Evolutionary conservation across 2,888 invertebrate genomes (phyloP).

Genomic region (Caenorhabditis virilis): DNA sequence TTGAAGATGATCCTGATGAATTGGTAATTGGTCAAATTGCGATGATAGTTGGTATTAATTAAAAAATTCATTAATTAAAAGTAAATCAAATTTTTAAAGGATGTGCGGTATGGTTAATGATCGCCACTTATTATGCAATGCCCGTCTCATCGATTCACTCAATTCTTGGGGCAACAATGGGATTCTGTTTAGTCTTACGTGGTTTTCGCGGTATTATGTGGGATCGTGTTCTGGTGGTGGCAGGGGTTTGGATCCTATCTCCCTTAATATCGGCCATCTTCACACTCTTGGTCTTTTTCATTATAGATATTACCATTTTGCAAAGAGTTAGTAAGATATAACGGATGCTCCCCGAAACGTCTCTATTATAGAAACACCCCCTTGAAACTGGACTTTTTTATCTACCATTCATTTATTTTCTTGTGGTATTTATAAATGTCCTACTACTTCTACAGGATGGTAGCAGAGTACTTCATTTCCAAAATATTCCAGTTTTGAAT

Average conservation of each 20-base stretch:
- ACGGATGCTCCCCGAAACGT: not conserved
- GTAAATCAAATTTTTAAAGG: slow-evolving; percentile 18
- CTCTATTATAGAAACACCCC: slow-evolving; percentile 35
- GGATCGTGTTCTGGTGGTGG: slow-evolving; percentile 72
- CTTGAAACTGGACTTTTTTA: slow-evolving; percentile 76
- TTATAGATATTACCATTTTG: slow-evolving; percentile 73
- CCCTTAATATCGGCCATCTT: slow-evolving; percentile 88
- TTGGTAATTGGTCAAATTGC: slow-evolving; percentile 89
- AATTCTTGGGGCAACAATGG: slow-evolving; percentile 94
- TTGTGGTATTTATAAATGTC: slow-evolving; percentile 87
- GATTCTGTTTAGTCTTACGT: slow-evolving; percentile 88
- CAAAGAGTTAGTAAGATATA: slow-evolving; percentile 28
- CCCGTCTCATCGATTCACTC: slow-evolving; percentile 98
- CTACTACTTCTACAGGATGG: slow-evolving; percentile 92
- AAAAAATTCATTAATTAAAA: not conserved
- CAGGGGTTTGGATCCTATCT: slow-evolving; percentile 90
- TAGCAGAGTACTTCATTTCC: slow-evolving; percentile 72
- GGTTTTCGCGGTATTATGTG: slow-evolving; percentile 84
- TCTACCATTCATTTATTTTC: slow-evolving; percentile 89
- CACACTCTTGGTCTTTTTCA: slow-evolving; percentile 74
- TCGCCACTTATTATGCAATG: slow-evolving; percentile 88
- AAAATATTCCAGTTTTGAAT: slow-evolving; percentile 76
- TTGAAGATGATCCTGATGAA: slow-evolving; percentile 80
- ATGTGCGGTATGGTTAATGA: slow-evolving; percentile 87
- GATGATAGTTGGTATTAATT: slow-evolving; percentile 77